Evolutionary conservation across 2,113 vertebrate species (phyloP).

Genomic region (Crypturellus undulatus): DNA sequence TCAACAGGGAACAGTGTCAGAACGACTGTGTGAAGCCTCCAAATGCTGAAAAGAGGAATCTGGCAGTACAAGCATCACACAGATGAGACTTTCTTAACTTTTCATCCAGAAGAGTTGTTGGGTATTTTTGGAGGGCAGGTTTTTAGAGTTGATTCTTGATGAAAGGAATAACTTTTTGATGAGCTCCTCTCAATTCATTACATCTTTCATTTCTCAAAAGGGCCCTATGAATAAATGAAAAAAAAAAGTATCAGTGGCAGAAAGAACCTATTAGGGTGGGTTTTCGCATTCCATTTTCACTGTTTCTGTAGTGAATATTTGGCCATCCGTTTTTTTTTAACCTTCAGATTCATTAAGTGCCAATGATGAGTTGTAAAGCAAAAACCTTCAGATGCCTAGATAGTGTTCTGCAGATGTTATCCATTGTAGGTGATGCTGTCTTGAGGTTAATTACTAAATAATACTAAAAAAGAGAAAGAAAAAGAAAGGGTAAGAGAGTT

Average conservation of each 20-base stretch:
- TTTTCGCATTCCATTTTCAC: neutral
- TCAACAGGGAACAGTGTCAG: neutral
- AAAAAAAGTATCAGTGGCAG: neutral
- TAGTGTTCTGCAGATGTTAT: slow-evolving; percentile 64
- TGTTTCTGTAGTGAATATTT: neutral
- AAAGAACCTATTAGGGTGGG: neutral
- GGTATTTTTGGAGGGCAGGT: neutral
- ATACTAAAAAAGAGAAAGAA: slow-evolving; percentile 24
- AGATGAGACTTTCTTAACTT: neutral
- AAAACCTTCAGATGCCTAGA: slow-evolving; percentile 23
- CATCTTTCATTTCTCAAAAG: neutral
- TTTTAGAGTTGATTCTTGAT: neutral
- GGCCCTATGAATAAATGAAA: neutral
- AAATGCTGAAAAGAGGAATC: neutral
- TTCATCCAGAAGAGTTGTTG: neutral
- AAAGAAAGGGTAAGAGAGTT: slow-evolving; percentile 13
- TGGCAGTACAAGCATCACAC: neutral
- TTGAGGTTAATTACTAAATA: slow-evolving; percentile 60
- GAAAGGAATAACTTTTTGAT: neutral
- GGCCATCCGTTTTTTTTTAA: slow-evolving; percentile 26
- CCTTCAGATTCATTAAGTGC: slow-evolving; percentile 60
- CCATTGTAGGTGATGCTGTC: slow-evolving; percentile 47
- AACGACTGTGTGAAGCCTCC: neutral
- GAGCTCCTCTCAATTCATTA: neutral
- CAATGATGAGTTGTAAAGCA: slow-evolving; percentile 51